Evolutionary conservation across 2,888 invertebrate genomes (phyloP), one percentile per base, ranked within the genome.

Genomic region (Amaurobius ferox): DNA sequence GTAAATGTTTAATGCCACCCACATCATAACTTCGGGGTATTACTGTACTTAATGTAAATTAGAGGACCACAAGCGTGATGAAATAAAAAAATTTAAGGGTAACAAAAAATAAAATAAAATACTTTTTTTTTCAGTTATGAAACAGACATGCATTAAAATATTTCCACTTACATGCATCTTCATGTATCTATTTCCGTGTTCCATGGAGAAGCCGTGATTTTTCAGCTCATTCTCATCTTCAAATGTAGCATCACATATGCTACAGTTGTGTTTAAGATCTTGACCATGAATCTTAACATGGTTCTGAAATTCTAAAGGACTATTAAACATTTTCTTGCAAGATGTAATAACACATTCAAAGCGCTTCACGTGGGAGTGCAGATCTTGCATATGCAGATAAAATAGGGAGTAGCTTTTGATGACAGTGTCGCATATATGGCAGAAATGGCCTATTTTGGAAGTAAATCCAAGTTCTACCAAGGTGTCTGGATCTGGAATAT

Each of bases 121-220:
- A 5, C 5, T 7, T 35, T 35, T 11, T 35, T 5, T 11, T 35
- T 35, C 11, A 35, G 11, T 11, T 35, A 5, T 7, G 11, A 35
- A 35, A 11, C 11, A 35, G 11, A 35, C 5, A 5, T 35, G 35
- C 35, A 35, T 35, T 11, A 35, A 35, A 35, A 7, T 16, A 13
- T 44, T 7, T 2, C 2, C 16, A 79, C 86, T 74, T 68, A 86
- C 86, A 64, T 88, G 88, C 80, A 88, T 86, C 19, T 86, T 86
- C 86, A 88, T 88, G 44, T 88, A 88, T 32, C 86, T 86, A 23
- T 86, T 88, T 19, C 85, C 88, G 73, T 89, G 89, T 40, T 88
- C 87, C n/a, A 87, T 85, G 23, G 86, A 80, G 26, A 89, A 32
- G 28, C 85, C 71, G 68, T 89, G 89, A 29, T 83, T 83, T 39